These are phyloP conservation scores for Drosophila kepulauana DNA, from an alignment of 1,140 invertebrate genomes.

Conservation along the genomic window DNA sequence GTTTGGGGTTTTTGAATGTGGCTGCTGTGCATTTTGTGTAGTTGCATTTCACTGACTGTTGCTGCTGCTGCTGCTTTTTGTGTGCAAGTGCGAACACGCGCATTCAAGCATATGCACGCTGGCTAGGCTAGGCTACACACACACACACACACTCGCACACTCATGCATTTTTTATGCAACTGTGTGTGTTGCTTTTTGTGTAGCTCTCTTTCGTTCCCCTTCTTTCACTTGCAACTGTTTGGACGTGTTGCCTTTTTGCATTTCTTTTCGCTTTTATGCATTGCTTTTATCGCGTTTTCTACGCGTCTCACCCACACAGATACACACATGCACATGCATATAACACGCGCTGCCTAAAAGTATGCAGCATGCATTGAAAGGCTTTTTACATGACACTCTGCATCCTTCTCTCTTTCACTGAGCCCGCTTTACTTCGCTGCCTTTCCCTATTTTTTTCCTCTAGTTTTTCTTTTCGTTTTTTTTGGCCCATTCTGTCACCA, in stretches of 20 bases:
- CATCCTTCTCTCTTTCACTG: background rate
- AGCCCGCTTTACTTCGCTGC: background rate
- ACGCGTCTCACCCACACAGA: constrained; percentile 41
- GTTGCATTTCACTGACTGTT: constrained; percentile 1
- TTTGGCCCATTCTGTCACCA: constrained; percentile 44
- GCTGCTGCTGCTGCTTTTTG: constrained; percentile 47
- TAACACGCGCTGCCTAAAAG: constrained; percentile 71
- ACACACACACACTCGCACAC: background rate
- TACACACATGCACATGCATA: constrained; percentile 14
- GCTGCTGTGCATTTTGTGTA: constrained; percentile 67
- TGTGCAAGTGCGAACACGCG: constrained; percentile 81
- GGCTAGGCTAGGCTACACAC: constrained; percentile 20
- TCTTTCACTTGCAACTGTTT: constrained; percentile 40
- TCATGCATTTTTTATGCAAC: constrained; percentile 14
- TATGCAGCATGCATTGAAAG: constrained; percentile 78
- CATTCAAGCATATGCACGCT: constrained; percentile 81
- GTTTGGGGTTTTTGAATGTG: constrained; percentile 62
- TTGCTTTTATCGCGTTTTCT: constrained; percentile 82
- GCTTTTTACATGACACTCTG: constrained; percentile 73
- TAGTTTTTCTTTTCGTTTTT: constrained; percentile 35
- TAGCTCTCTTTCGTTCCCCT: constrained; percentile 1
- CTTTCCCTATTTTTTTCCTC: background rate
- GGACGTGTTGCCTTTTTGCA: constrained; percentile 76
- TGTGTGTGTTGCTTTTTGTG: constrained; percentile 55
- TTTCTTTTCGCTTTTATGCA: constrained; percentile 72